Evolutionary conservation across 1,140 invertebrate genomes (phyloP), one percentile per base, ranked within the genome.

Genomic region (Sycophila sp.): DNA sequence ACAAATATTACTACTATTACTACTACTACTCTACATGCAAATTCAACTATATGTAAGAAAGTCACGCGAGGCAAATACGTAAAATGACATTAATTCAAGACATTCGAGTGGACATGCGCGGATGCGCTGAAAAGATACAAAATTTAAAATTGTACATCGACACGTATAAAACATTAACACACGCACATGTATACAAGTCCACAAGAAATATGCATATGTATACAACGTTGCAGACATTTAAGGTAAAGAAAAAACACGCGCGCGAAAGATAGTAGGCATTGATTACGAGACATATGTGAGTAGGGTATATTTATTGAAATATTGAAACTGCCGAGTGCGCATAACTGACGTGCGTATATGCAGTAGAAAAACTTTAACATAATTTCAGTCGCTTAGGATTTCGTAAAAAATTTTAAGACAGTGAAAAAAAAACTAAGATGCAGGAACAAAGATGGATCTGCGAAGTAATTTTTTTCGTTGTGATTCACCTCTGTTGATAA

Each of bases 21-120:
- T 80, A 84, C 77, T 79, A 75, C 74, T 85, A 84, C 67, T 85
- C 77, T 83, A 85, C 81, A 81, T 78, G 75, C 75, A 85, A 85
- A 86, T 85, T 85, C 67, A 82, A 84, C 80, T 84, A 81, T 79
- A 84, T 83, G 77, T 85, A 85, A 82, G 79, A 78, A 77, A 80
- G 71, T 81, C 77, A 84, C 77, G 74, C 69, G 62, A 73, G 45
- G 63, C 56, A 45, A 63, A 73, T 38, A 68, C 47, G 64, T 66
- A 68, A 53, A 73, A 72, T 30, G 17, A 71, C 62, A 65, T 47
- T 47, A 66, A 30, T 60, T 59, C 69, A 40, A 65, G 36, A 59
- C 26, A 58, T 60, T 47, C 42, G 51, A 71, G 42, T 59, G 28
- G 53, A 71, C 62, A 36, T 66, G 62, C 62, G 60, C 60, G 24